Conservation (phyloP, 2,797 vertebrate genomes). For the Oreonectes daqikongensis region DNA sequence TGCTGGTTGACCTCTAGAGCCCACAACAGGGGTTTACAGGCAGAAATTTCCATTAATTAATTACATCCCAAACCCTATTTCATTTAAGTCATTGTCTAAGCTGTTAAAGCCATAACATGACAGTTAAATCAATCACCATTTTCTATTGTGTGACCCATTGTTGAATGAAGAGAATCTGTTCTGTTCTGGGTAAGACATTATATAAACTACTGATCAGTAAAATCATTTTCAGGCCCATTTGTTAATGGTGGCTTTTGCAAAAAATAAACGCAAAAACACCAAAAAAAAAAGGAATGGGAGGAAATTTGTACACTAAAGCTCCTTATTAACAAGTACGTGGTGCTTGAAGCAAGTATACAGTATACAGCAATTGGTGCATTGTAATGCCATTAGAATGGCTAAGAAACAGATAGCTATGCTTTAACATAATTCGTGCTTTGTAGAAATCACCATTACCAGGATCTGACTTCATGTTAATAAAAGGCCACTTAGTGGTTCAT, state of each 20-base stretch:
- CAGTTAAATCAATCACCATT: constrained; percentile 59
- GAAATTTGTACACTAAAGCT: no score
- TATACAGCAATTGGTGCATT: neutral
- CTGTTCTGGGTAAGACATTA: constrained; percentile 18
- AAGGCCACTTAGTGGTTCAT: constrained; percentile 15
- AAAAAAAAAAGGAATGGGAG: neutral
- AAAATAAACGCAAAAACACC: no score
- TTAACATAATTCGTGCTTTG: neutral
- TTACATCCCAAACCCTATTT: constrained; percentile 33
- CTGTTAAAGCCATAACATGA: constrained; percentile 54
- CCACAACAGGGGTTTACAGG: constrained; percentile 57
- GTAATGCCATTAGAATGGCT: neutral
- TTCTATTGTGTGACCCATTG: no score
- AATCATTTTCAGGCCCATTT: neutral
- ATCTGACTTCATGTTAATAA: constrained; percentile 29
- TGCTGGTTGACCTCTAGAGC: constrained; percentile 42
- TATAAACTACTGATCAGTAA: constrained; percentile 21
- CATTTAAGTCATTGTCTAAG: constrained; percentile 46
- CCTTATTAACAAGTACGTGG: no score
- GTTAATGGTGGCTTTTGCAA: neutral
- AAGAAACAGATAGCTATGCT: neutral
- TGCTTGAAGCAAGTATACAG: no score
- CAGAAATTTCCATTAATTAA: constrained; percentile 69
- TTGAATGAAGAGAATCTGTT: constrained; percentile 15
- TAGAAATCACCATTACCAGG: neutral